A percentile compares a stretch with the other conserved stretches of the same genome.
phyloP scores from a whole-genome alignment of 2,888 invertebrate genomes.

The Platycheirus rosarum region DNA sequence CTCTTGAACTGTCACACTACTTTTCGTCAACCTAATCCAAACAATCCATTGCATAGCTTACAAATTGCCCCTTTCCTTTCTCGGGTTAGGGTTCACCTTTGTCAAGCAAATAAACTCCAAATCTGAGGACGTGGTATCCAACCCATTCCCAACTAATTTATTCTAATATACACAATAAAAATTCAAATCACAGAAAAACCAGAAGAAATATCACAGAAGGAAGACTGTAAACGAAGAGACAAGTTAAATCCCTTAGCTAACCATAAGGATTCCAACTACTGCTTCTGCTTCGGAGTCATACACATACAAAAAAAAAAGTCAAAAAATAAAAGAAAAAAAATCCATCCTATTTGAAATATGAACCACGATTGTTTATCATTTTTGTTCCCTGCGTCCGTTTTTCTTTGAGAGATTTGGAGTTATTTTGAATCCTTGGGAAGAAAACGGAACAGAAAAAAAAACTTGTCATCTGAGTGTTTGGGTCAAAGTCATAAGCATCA shows the following conservation, averaged over 20 bases:
- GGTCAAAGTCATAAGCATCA: conserved; percentile 69
- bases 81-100: conserved; percentile 41
- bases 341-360: conserved; percentile 60
- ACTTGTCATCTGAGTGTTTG: conserved; percentile 61
- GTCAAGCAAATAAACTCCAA: conserved; percentile 33
- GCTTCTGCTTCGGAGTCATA: conserved; percentile 36
- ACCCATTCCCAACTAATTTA: conserved; percentile 52
- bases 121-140: conserved; percentile 46
- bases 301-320: not conserved
- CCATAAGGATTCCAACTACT: conserved; percentile 53
- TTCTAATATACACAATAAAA: conserved; percentile 70
- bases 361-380: conserved; percentile 51
- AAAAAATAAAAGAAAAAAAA: conserved; percentile 2
- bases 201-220: conserved; percentile 37
- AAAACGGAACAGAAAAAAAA: conserved; percentile 16
- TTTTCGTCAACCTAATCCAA: conserved; percentile 44
- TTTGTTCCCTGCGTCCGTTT: not conserved
- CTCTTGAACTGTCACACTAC: conserved; percentile 46
- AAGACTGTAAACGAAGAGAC: conserved; percentile 21
- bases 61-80: conserved; percentile 53
- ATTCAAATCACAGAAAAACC: conserved; percentile 64
- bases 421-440: conserved; percentile 34
- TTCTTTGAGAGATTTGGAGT: not conserved
- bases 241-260: conserved; percentile 47
- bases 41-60: conserved; percentile 50